Evolutionary conservation across 2,888 invertebrate genomes (phyloP).

Genomic region (Phragmatobia fuliginosa): DNA sequence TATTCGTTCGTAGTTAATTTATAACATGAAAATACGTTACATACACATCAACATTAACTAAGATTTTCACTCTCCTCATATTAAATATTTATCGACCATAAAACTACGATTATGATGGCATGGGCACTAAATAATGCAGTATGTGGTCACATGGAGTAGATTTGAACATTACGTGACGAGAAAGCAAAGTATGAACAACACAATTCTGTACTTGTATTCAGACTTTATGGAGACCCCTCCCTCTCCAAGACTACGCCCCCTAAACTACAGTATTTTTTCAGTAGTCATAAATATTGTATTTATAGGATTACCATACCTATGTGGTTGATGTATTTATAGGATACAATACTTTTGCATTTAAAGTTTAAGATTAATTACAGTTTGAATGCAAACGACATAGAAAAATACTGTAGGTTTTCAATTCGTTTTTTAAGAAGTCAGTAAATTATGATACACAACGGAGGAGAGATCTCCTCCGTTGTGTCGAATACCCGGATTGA

Average conservation of each 20-base stretch:
- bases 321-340: background rate
- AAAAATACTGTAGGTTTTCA: too few relatives aligned
- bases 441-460: too few relatives aligned
- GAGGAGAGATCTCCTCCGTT: too few relatives aligned
- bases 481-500: too few relatives aligned
- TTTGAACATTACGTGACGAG: constrained; percentile 50
- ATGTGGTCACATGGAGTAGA: constrained; percentile 33
- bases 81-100: constrained; percentile 37
- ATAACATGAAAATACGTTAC: constrained; percentile 2
- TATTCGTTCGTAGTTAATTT: background rate
- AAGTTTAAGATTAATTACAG: too few relatives aligned
- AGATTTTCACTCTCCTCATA: constrained; percentile 20
- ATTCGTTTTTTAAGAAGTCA: too few relatives aligned
- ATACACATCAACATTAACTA: constrained; percentile 3
- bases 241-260: too few relatives aligned
- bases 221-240: background rate
- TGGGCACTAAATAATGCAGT: constrained; percentile 36
- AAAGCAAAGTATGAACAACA: constrained; percentile 19
- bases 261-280: too few relatives aligned
- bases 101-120: constrained; percentile 33
- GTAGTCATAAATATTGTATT: too few relatives aligned
- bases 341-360: too few relatives aligned
- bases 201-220: background rate
- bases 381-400: too few relatives aligned
- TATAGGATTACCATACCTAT: too few relatives aligned